Evolutionary conservation across 1,140 invertebrate genomes (phyloP).

Genomic region (Augochlora pura): DNA sequence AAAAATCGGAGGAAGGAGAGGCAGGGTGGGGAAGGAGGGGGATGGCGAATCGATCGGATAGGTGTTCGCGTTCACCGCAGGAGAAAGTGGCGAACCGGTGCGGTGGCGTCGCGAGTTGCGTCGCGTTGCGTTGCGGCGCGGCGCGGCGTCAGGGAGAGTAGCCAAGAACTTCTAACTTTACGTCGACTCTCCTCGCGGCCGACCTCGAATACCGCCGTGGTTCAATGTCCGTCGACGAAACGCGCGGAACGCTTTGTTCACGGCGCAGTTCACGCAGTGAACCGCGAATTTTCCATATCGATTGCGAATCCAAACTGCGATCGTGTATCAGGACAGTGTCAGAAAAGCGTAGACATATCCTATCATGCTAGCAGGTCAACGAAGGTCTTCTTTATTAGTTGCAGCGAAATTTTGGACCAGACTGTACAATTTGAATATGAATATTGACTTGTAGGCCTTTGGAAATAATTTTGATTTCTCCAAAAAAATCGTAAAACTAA

Average conservation of each 20-base stretch:
- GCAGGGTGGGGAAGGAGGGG: neutral
- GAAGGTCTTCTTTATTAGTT: too few species aligned
- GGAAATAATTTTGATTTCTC: too few species aligned
- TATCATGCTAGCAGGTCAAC: too few species aligned
- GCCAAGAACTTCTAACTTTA: conserved; percentile 69
- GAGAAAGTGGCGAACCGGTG: conserved; percentile 69
- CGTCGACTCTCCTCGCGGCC: conserved; percentile 62
- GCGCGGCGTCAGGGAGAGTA: conserved; percentile 65
- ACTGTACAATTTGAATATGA: too few species aligned
- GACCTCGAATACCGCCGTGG: conserved; percentile 70
- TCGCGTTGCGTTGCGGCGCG: neutral
- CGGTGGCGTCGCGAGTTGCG: conserved; percentile 21
- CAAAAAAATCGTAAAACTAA: too few species aligned
- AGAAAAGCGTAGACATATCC: too few species aligned
- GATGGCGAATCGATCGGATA: conserved; percentile 37
- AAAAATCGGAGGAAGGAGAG: neutral
- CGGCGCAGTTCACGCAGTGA: neutral
- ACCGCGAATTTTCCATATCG: neutral
- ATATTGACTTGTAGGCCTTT: too few species aligned
- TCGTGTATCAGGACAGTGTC: too few species aligned
- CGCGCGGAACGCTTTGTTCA: neutral
- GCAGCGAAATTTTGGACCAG: too few species aligned
- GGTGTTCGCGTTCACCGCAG: conserved; percentile 55
- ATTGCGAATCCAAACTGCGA: too few species aligned
- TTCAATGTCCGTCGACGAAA: conserved; percentile 63